phyloP scores from a whole-genome alignment of 2,888 invertebrate species.

The Chrysopilus asiliformis region DNA sequence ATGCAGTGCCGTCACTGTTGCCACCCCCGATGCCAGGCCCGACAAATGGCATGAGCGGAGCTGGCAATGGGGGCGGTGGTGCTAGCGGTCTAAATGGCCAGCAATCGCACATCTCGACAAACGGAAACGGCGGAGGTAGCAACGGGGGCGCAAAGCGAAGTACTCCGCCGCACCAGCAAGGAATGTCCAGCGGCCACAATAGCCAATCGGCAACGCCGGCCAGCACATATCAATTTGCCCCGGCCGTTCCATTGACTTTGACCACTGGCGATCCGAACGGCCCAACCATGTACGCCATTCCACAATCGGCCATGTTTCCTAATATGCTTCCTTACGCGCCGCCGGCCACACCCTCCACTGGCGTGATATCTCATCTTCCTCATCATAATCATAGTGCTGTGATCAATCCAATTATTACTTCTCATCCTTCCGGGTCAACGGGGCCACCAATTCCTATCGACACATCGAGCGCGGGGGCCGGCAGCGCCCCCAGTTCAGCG shows the following conservation, averaged over 20 bases:
- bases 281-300: constrained; percentile 32
- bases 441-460: constrained; percentile 14
- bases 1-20: constrained; percentile 26
- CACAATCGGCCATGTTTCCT: constrained; percentile 33
- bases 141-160: constrained; percentile 24
- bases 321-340: constrained; percentile 32
- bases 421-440: constrained; percentile 13
- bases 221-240: constrained; percentile 18
- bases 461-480: constrained; percentile 2
- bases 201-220: constrained; percentile 19
- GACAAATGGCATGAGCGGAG: not conserved
- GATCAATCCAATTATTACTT: constrained; percentile 25
- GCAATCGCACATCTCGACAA: no score
- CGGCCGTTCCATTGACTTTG: constrained; percentile 19
- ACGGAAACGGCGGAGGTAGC: constrained; percentile 9
- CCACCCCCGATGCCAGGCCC: constrained; percentile 23
- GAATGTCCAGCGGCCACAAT: constrained; percentile 10
- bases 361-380: constrained; percentile 23
- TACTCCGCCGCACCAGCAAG: constrained; percentile 21
- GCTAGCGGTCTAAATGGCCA: constrained; percentile 11
- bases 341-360: constrained; percentile 18
- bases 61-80: constrained; percentile 4
- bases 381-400: constrained; percentile 28
- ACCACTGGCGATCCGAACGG: constrained; percentile 19
- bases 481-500: constrained; percentile 1